A percentile compares a stretch with the other conserved stretches of the same genome.
phyloP scores from a whole-genome alignment of 2,113 vertebrate species.

The Candoia aspera region DNA sequence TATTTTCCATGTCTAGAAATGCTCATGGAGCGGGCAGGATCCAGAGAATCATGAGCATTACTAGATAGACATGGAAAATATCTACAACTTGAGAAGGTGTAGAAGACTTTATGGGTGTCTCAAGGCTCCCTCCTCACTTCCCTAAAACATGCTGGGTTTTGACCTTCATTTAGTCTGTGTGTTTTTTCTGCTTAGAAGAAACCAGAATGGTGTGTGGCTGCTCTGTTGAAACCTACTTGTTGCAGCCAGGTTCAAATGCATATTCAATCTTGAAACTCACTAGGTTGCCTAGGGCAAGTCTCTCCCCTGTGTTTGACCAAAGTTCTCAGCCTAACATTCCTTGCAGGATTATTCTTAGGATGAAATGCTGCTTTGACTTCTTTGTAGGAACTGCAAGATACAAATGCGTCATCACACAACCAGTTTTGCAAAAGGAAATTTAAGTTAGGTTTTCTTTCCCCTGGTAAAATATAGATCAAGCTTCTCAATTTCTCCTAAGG shows the following conservation, averaged over 20 bases:
- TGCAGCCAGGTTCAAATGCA: background rate
- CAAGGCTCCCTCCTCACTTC: background rate
- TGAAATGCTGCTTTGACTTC: background rate
- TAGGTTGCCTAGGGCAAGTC: background rate
- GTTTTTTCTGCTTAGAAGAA: background rate
- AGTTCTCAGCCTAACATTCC: background rate
- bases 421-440: background rate
- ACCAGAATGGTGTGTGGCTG: background rate
- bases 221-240: background rate
- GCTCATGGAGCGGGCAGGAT: background rate
- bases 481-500: background rate
- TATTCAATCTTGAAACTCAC: background rate
- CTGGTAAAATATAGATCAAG: background rate
- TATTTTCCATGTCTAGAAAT: background rate
- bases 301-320: background rate
- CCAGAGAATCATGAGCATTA: background rate
- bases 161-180: background rate
- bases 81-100: background rate
- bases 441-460: background rate
- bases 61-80: background rate
- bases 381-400: background rate
- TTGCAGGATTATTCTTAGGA: background rate
- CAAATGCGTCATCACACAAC: background rate
- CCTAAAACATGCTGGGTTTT: background rate
- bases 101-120: background rate